Percentiles rank a stretch among this genome's conserved stretches.
phyloP scores from a whole-genome alignment of 2,888 invertebrate species.

The Dicyrtoma fusca region DNA sequence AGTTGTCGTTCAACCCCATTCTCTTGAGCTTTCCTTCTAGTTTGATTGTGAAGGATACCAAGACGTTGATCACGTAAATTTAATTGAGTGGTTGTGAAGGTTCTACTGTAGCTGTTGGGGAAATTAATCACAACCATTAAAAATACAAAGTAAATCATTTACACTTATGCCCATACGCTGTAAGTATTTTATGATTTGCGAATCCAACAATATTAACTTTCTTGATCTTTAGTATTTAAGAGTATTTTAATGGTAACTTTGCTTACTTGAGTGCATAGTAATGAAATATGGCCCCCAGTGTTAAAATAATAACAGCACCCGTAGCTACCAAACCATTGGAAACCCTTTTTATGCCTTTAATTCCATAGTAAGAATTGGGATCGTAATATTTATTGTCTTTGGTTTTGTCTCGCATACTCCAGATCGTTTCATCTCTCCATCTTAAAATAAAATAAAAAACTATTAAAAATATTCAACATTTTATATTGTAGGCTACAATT shows the following conservation, averaged over 20 bases:
- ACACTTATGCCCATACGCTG: too few species aligned
- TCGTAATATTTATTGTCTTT: constrained; percentile 58
- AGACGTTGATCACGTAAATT: constrained; percentile 37
- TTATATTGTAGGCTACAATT: neutral
- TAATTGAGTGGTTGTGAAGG: constrained; percentile 39
- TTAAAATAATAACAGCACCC: constrained; percentile 63
- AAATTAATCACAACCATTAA: too few species aligned
- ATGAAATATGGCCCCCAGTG: too few species aligned
- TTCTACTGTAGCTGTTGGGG: constrained; percentile 42
- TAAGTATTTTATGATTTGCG: neutral
- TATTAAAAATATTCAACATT: neutral
- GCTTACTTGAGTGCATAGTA: neutral
- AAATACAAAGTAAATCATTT: constrained; percentile 21
- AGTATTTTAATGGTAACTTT: constrained; percentile 16
- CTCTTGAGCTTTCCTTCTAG: constrained; percentile 33
- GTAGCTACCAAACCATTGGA: constrained; percentile 68
- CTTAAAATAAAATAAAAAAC: constrained; percentile 35
- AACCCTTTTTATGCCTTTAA: constrained; percentile 66
- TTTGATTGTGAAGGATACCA: constrained; percentile 21
- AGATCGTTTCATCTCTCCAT: constrained; percentile 61
- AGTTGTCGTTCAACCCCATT: constrained; percentile 50
- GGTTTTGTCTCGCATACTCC: constrained; percentile 59
- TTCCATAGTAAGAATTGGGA: constrained; percentile 68
- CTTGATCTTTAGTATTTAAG: neutral
- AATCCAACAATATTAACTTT: too few species aligned